A percentile compares a stretch with the other conserved stretches of the same genome.
These are phyloP conservation scores for Diarsia brunnea DNA, from an alignment of 2,888 invertebrate genomes.

Conservation along the genomic window DNA sequence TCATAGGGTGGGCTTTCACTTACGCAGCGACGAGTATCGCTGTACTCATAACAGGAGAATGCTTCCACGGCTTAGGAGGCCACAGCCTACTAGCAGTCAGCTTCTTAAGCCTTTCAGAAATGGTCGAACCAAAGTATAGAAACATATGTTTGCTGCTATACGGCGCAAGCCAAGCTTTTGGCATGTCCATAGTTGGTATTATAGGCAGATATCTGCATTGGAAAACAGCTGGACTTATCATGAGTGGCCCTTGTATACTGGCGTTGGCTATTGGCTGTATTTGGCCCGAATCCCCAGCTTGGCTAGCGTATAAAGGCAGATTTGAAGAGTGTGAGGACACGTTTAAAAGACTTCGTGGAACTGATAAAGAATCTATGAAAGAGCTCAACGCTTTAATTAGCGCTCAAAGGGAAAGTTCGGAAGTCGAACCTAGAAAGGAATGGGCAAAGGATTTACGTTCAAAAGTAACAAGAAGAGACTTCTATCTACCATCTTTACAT, in stretches of 20 bases:
- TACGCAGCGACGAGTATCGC: slow-evolving; percentile 36
- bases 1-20: slow-evolving; percentile 61
- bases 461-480: slow-evolving; percentile 19
- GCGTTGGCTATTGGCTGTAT: slow-evolving; percentile 41
- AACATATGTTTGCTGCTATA: slow-evolving; percentile 54
- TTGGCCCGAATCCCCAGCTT: slow-evolving; percentile 68
- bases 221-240: slow-evolving; percentile 57
- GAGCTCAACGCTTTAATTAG: slow-evolving; percentile 58
- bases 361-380: slow-evolving; percentile 45
- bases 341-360: slow-evolving; percentile 59
- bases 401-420: slow-evolving; percentile 39
- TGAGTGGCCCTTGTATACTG: slow-evolving; percentile 41
- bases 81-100: slow-evolving; percentile 59
- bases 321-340: slow-evolving; percentile 58
- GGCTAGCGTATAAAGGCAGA: slow-evolving; percentile 64
- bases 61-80: slow-evolving; percentile 62
- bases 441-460: slow-evolving; percentile 5
- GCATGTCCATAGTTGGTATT: slow-evolving; percentile 51
- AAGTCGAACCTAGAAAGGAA: background rate
- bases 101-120: slow-evolving; percentile 62
- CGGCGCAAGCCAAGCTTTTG: slow-evolving; percentile 51
- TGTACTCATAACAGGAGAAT: slow-evolving; percentile 61
- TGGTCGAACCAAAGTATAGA: slow-evolving; percentile 61
- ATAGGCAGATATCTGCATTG: slow-evolving; percentile 62
- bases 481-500: slow-evolving; percentile 31